Base-by-base conservation (phyloP, 2,888 invertebrate genomes). In the Drosophila atroscutellata region DNA sequence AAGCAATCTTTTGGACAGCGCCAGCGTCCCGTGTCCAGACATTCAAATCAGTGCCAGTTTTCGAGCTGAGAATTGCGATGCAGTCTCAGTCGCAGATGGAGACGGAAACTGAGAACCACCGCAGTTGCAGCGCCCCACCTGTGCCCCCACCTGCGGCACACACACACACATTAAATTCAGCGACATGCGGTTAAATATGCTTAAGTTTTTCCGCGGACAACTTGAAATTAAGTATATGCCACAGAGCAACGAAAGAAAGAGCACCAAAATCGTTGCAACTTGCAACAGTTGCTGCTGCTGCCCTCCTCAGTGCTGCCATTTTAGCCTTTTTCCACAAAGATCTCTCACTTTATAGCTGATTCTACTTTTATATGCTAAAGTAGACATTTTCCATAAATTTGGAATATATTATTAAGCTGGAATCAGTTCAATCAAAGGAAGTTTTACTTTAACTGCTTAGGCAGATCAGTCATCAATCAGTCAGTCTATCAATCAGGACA, bases 111-210 rank as follows among this genome's bases (percentile, higher is more conserved):
- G 39, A 59, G 75, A 75, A 56, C 72, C 72, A 75, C 72, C 80
- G 52, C 57, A 64, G 80, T 57, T 75, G 65, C 62, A 62, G 20
- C 58, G 54, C 57, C 32, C 32, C 57, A 56, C 42, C 57, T 42
- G 20, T 34, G 57, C 68, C 67, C 52, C 65, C 76, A 79, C 64
- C 72, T 64, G 72, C 71, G 70, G 28, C 51, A 63, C 72, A 71
- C 63, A 75, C 68, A 73, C 60, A 68, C 56, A 75, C 62, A 75
- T 78, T 79, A 76, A 85, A 87, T 85, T 75, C 85, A 87, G 86
- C 86, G 86, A 91, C 90, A 88, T 90, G 91, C 89, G 89, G 81
- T 87, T 82, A 83, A 86, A 84, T 81, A 86, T 82, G 83, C 85
- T 85, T 87, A 86, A 86, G 80, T 76, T 75, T 84, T 83, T 69